These are phyloP conservation scores for Mizuhopecten yessoensis DNA, from an alignment of 1,140 invertebrate species.

Conservation along the genomic window DNA sequence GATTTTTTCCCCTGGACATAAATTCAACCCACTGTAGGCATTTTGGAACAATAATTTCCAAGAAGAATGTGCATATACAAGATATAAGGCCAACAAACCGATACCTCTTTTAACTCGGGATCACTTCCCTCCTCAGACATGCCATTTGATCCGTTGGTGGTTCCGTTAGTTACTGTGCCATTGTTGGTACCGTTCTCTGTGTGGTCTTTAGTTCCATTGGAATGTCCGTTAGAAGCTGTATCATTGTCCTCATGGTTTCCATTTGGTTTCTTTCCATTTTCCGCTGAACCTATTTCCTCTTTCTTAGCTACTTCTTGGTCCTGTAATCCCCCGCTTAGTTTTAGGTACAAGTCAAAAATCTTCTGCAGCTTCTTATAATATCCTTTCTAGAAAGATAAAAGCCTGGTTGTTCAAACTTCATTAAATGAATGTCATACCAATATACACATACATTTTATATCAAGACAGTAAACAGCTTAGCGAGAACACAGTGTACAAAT, in stretches of 20 bases:
- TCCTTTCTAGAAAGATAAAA: constrained; percentile 73
- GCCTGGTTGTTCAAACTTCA: no score
- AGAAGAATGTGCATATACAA: no score
- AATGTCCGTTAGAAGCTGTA: neutral
- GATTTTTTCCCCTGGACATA: no score
- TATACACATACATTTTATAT: no score
- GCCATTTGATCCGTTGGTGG: neutral
- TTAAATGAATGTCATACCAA: no score
- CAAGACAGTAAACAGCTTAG: no score
- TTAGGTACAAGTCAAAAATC: constrained; percentile 65
- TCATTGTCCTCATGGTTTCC: constrained; percentile 43
- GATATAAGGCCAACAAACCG: no score
- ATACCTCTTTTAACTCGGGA: neutral
- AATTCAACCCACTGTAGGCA: no score
- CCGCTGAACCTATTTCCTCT: no score
- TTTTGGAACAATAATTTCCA: no score
- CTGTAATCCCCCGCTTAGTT: neutral
- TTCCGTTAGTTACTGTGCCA: constrained; percentile 29
- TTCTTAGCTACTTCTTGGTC: constrained; percentile 18
- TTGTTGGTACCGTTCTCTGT: constrained; percentile 48
- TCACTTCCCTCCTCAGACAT: neutral
- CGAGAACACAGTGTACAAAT: no score
- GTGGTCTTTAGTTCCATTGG: constrained; percentile 6
- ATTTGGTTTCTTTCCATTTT: constrained; percentile 36
- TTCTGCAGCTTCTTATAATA: constrained; percentile 75